Base-by-base conservation (phyloP, 1,140 invertebrate genomes). In the Sitophilus oryzae region DNA sequence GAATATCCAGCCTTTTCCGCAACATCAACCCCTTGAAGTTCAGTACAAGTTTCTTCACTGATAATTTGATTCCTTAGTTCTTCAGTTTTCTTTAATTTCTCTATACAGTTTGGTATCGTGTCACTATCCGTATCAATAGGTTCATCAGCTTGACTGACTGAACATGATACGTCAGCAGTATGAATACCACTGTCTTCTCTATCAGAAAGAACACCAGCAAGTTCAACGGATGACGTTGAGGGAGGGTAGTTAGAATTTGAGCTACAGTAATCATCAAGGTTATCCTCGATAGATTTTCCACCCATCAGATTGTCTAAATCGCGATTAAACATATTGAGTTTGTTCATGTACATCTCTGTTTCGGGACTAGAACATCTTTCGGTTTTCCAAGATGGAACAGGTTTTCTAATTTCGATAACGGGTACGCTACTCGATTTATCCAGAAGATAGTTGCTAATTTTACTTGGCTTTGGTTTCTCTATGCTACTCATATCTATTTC, bases 121-220 rank as follows among this genome's bases (percentile, higher is more conserved):
- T 57, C 60, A 45, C 38, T 55, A 19, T 61, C 56, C 14, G 45
- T 56, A 63, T 80, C 77, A 43, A 73, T 76, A 3, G 82, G 79
- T 61, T 87, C 85, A 58, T 83, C 81, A 6, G 81, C 78, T 69
- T 87, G 84, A 65, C 83, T 84, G 3, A 85, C 84, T 19, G 82
- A 84, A 62, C 84, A 86, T 14, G 84, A 87, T 16, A 86, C 85
- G 66, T 88, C 84, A 1, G 83, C 83, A 20, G 85, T 89, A 59
- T 89, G 86, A 46, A 90, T 88, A 2, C 87, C 88, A 49, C 85
- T 88, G 61, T 89, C 87, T 67, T 90, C 87, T 10, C 83, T 76
- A 70, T 88, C 84, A 8, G 84, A 85, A 47, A 86, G 84, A 21
- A 69, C 43, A 23, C 74, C 74, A 10, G 77, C 60, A 15, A 76